Evolutionary conservation across 1,140 invertebrate species (phyloP), one percentile per base, ranked within the genome.

Genomic region (Lethocerus indicus): DNA sequence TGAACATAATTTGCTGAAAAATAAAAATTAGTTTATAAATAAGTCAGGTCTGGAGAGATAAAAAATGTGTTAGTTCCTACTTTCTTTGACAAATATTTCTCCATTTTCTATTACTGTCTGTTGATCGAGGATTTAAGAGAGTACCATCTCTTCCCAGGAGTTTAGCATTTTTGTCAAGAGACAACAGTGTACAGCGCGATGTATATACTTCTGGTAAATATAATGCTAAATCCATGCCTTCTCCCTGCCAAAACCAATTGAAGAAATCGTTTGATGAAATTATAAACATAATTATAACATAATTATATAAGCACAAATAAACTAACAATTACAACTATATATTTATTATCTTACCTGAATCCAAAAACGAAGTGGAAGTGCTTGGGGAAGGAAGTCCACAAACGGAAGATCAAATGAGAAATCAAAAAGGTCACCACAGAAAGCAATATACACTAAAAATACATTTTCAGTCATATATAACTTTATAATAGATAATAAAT

Each of bases 391-490:
- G 63, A 90, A 96, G 61, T 95, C 91, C 44, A 76, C 74, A 60
- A 94, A 96, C 0, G 91, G 90, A 46, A 97, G 68, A 62, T 87
- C 83, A 60, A 96, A 91, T 7, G 88, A 88, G 54, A 96, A 69
- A 59, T 95, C 89, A 58, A 95, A 82, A 6, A 87, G 73, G 60
- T 95, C 90, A 6, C 91, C 91, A 66, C 88, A 92, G 58, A 94
- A 84, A 0, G 87, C 90, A 49, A 95, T 73, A 61, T 91, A 87
- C 60, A 83, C 84, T 74, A 59, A 7, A 45, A 53, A 46, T 40
- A 53, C n/a, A 32, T 47, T 46, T 7, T 52, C 13, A n/a, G n/a
- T n/a, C n/a, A n/a, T n/a, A 6, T 21, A 23, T 20, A 24, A 24
- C 16, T 26, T 35, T 45, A 2, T 37, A 51, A 6, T 26, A 29